Base-by-base conservation (phyloP, 92 coral and sea anemone species). In the Chrysogorgia sp. region DNA sequence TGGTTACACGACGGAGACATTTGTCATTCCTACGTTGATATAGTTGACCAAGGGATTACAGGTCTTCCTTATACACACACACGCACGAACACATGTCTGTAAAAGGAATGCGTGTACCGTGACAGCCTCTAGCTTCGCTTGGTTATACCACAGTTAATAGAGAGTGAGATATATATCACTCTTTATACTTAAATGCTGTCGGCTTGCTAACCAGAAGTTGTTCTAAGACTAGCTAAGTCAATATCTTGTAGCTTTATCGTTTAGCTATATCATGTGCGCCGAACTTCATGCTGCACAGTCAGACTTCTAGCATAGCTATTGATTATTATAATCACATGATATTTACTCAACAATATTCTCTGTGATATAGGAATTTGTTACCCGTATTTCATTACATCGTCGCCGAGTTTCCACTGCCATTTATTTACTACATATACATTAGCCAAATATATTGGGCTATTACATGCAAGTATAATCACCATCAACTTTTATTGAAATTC, bases 41-140 rank as follows among this genome's bases (percentile, higher is more conserved):
- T 47, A n/a, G 53, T 47, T 47, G 53, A 47, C 53, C 15, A 7
- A 47, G n/a, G 53, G 53, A 47, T 47, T 47, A 47, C 14, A 15
- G 2, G 17, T 6, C n/a, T n/a, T n/a, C n/a, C n/a, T n/a, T n/a
- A n/a, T n/a, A n/a, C n/a, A n/a, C 17, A 47, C 14, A 7, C 53
- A 47, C 53, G 53, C 53, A 15, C 10, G 53, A 7, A n/a, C n/a
- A n/a, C n/a, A n/a, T 6, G 15, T 37, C 6, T 37, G 5, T 15
- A 47, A 47, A 47, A 47, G 53, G 53, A 47, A 47, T 47, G 53
- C n/a, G 53, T n/a, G n/a, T n/a, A n/a, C n/a, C n/a, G n/a, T n/a
- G n/a, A n/a, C n/a, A n/a, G n/a, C n/a, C n/a, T n/a, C n/a, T n/a
- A n/a, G n/a, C n/a, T n/a, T n/a, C n/a, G n/a, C n/a, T n/a, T n/a